phyloP scores from a whole-genome alignment of 2,113 vertebrate species.

The Castor canadensis region DNA sequence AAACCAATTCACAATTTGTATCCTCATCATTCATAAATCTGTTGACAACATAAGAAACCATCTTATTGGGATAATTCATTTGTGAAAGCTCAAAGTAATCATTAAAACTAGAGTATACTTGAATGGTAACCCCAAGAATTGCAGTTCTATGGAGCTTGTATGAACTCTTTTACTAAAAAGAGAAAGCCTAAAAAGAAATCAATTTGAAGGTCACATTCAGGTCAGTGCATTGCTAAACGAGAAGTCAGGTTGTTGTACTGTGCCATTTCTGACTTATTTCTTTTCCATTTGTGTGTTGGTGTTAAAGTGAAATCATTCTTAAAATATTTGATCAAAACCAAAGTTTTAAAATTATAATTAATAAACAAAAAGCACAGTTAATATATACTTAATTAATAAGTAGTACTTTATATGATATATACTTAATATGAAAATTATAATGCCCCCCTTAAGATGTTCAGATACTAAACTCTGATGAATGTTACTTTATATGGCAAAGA shows the following conservation, averaged over 20 bases:
- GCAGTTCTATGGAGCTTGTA: neutral
- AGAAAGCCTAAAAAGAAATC: neutral
- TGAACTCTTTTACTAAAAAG: neutral
- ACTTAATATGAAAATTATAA: neutral
- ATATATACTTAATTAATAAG: neutral
- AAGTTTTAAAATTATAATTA: neutral
- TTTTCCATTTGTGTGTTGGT: neutral
- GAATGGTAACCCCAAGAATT: neutral
- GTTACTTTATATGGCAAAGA: neutral
- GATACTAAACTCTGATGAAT: neutral
- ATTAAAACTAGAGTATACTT: slow-evolving; percentile 44
- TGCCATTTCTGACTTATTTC: neutral
- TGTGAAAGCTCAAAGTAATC: neutral
- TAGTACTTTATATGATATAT: neutral
- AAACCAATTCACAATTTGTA: neutral
- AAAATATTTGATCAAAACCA: neutral
- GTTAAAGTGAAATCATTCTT: neutral
- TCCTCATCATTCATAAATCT: neutral
- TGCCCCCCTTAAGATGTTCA: accelerated
- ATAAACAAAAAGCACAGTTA: neutral
- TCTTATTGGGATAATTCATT: neutral
- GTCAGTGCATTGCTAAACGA: neutral
- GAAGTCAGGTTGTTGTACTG: neutral
- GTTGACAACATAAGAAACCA: neutral
- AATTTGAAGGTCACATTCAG: neutral